Percentiles rank a stretch among this genome's conserved stretches.
Evolutionary conservation across 1,140 invertebrate genomes (phyloP).

Genomic region (Paracyclopina nana): DNA sequence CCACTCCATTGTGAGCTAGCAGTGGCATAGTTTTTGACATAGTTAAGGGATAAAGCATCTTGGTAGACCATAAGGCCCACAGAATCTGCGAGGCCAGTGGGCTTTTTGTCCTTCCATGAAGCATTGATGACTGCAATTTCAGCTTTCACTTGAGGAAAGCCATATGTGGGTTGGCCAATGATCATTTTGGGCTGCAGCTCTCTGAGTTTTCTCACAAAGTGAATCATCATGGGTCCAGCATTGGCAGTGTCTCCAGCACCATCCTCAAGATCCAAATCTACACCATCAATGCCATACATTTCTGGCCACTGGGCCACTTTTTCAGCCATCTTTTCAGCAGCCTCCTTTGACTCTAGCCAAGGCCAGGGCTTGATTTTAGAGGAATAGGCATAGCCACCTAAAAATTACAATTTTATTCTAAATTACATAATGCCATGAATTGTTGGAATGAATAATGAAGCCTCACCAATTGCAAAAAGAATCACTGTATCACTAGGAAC

Average conservation of each 20-base stretch:
- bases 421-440: no score
- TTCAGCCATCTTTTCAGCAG: slow-evolving; percentile 13
- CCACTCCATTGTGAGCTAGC: slow-evolving; percentile 7
- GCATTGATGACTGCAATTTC: slow-evolving; percentile 16
- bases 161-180: slow-evolving; percentile 12
- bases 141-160: slow-evolving; percentile 15
- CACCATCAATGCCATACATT: slow-evolving; percentile 13
- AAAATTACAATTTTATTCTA: no score
- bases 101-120: slow-evolving; percentile 11
- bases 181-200: slow-evolving; percentile 13
- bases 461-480: slow-evolving; percentile 14
- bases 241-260: slow-evolving; percentile 7
- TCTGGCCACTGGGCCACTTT: slow-evolving; percentile 15
- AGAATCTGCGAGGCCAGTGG: slow-evolving; percentile 1
- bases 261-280: slow-evolving; percentile 17
- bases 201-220: slow-evolving; percentile 12
- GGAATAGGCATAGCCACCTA: slow-evolving; percentile 14
- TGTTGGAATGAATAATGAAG: not conserved
- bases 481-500: slow-evolving; percentile 16
- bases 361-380: slow-evolving; percentile 13
- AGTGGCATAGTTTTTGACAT: slow-evolving; percentile 15
- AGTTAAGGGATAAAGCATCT: slow-evolving; percentile 10
- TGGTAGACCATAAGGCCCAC: slow-evolving; percentile 15
- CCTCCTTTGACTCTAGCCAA: slow-evolving; percentile 9
- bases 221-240: slow-evolving; percentile 15